Conservation (phyloP, 2,113 vertebrate genomes). For the Mola mola region DNA sequence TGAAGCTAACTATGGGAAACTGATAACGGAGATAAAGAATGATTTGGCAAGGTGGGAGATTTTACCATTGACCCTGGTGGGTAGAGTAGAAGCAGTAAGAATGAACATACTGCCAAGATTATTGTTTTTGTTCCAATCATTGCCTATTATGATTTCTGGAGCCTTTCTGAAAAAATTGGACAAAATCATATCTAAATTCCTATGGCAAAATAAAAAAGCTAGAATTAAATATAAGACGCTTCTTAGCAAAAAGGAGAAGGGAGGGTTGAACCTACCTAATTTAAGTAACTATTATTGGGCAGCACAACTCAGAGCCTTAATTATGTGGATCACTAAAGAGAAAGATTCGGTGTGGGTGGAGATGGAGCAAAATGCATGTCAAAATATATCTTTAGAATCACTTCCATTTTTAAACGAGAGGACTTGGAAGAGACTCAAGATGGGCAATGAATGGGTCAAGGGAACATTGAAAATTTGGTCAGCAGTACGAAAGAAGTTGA, state of each 20-base stretch:
- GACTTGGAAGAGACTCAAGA: background rate
- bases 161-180: background rate
- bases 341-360: background rate
- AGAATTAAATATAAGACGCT: background rate
- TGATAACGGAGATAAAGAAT: background rate
- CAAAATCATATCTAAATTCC: background rate
- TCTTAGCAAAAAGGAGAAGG: background rate
- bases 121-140: background rate
- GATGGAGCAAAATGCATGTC: background rate
- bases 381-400: background rate
- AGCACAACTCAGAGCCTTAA: background rate
- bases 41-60: background rate
- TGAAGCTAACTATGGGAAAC: background rate
- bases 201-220: background rate
- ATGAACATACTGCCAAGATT: conserved; percentile 1
- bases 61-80: background rate
- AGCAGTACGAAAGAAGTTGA: too few relatives aligned
- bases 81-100: background rate
- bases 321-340: background rate
- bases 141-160: background rate
- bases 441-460: too few relatives aligned
- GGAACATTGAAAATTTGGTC: too few relatives aligned
- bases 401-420: background rate
- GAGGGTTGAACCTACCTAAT: background rate
- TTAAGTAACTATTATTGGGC: background rate